Percentiles rank a stretch among this genome's conserved stretches.
These are phyloP conservation scores for Prionace glauca DNA, from an alignment of 2,797 vertebrate species.

Conservation along the genomic window DNA sequence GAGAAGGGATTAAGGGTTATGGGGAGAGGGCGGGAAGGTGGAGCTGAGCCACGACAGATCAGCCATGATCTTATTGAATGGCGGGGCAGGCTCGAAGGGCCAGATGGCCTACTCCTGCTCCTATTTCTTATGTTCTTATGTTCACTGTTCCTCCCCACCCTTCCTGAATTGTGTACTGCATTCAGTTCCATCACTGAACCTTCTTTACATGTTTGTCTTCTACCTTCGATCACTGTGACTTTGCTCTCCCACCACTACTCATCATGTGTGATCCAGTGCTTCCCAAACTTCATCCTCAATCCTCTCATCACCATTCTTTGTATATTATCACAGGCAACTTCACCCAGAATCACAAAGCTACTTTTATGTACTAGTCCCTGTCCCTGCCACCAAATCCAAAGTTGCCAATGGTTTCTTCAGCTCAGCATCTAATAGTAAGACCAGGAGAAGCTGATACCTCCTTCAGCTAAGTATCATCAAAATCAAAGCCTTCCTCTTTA, in stretches of 20 bases:
- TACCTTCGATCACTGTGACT: neutral
- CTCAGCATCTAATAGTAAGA: neutral
- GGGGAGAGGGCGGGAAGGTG: too few relatives aligned
- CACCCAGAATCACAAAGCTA: neutral
- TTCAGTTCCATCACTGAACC: neutral
- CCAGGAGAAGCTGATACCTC: neutral
- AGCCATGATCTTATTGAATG: too few relatives aligned
- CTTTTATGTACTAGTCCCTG: neutral
- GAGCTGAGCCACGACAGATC: too few relatives aligned
- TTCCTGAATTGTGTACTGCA: neutral
- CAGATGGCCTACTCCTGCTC: too few relatives aligned
- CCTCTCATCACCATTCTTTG: neutral
- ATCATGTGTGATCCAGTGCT: neutral
- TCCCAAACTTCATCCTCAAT: neutral
- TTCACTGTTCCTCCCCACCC: neutral
- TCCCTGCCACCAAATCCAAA: neutral
- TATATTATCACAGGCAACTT: neutral
- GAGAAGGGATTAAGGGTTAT: too few relatives aligned
- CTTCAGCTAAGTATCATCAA: neutral
- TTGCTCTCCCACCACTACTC: neutral
- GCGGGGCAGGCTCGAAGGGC: too few relatives aligned
- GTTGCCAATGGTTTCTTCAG: neutral
- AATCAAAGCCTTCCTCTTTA: neutral
- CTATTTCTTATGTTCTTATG: too few relatives aligned
- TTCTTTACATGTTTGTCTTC: neutral